Percentiles rank a stretch among this genome's conserved stretches.
Conservation (phyloP, 2,797 vertebrate species). For the Pteronotus mesoamericanus region DNA sequence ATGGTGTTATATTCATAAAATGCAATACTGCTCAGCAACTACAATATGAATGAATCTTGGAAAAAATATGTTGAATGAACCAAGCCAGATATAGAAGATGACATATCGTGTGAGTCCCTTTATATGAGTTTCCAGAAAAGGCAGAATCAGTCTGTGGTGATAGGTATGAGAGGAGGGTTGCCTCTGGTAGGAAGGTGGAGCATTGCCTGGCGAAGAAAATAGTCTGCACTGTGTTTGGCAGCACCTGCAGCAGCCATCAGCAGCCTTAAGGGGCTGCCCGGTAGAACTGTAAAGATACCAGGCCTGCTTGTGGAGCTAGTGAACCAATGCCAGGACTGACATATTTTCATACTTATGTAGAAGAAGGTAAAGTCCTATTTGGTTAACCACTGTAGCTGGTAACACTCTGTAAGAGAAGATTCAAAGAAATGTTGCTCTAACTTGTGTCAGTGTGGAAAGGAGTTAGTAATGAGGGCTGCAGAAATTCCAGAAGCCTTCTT, state of each 20-base stretch:
- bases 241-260: neutral
- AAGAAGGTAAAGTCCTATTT: neutral
- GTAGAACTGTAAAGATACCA: neutral
- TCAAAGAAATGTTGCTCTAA: neutral
- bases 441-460: neutral
- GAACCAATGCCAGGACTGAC: neutral
- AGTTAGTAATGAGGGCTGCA: neutral
- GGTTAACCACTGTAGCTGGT: neutral
- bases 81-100: neutral
- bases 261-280: neutral
- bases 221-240: neutral
- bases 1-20: neutral
- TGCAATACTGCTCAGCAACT: neutral
- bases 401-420: neutral
- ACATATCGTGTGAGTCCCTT: neutral
- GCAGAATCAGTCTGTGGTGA: neutral
- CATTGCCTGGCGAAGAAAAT: neutral
- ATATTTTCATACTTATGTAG: neutral
- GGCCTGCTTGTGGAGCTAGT: neutral
- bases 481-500: neutral
- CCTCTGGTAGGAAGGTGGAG: neutral
- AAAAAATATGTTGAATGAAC: neutral
- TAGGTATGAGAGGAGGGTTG: neutral
- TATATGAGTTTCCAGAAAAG: neutral
- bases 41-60: neutral